phyloP scores from a whole-genome alignment of 1,140 invertebrate species.

The Acromyrmex echinatior region DNA sequence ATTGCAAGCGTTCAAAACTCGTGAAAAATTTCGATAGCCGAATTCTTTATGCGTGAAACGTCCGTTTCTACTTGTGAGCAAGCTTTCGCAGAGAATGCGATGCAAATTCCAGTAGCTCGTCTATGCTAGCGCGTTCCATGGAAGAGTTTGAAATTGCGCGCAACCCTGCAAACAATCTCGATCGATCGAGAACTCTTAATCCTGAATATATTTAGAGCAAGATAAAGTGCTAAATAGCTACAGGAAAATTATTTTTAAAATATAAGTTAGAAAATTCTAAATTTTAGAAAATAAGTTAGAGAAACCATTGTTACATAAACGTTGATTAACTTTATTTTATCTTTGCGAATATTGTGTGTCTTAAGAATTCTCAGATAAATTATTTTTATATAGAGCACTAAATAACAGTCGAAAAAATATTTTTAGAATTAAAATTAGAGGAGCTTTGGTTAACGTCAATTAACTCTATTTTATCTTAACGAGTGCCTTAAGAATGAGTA shows the following conservation, averaged over 20 bases:
- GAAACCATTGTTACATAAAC: neutral
- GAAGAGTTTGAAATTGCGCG: constrained; percentile 60
- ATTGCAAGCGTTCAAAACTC: constrained; percentile 32
- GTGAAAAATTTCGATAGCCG: constrained; percentile 48
- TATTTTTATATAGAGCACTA: neutral
- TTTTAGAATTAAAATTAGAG: too few species aligned
- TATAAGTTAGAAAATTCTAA: neutral
- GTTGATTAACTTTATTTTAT: neutral
- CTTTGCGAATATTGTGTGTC: neutral
- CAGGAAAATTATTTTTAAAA: constrained; percentile 11
- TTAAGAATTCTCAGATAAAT: neutral
- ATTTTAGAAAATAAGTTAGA: constrained; percentile 4
- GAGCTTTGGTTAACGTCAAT: neutral
- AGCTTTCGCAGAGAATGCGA: constrained; percentile 43
- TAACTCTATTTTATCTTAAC: neutral
- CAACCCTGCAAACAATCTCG: constrained; percentile 45
- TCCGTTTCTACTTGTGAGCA: constrained; percentile 43
- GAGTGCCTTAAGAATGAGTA: neutral
- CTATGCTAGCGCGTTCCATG: constrained; percentile 29
- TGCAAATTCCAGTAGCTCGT: constrained; percentile 50
- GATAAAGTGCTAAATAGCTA: neutral
- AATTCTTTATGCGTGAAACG: constrained; percentile 57
- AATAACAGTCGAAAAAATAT: too few species aligned
- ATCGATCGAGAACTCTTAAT: constrained; percentile 52
- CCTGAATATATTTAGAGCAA: constrained; percentile 9